These are phyloP conservation scores for Nymphalis io DNA, from an alignment of 1,140 invertebrate species.

Conservation along the genomic window DNA sequence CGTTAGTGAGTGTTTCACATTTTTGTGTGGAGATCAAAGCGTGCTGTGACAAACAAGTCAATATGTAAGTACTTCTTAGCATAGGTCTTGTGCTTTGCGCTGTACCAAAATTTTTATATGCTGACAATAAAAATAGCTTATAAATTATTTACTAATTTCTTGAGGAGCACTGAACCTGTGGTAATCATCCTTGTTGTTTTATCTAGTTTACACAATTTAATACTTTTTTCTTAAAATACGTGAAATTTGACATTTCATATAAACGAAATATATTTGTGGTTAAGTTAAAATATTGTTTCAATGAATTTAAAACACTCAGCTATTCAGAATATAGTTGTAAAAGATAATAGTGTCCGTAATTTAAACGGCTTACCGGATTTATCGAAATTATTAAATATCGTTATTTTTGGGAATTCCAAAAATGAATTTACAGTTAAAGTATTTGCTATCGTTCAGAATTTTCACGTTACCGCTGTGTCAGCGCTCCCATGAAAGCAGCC, in stretches of 20 bases:
- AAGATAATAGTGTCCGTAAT: not conserved
- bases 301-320: not conserved
- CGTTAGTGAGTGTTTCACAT: constrained; percentile 48
- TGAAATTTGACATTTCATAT: not conserved
- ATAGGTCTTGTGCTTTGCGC: constrained; percentile 62
- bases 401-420: not conserved
- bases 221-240: not conserved
- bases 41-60: constrained; percentile 76
- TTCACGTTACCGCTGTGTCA: constrained; percentile 32
- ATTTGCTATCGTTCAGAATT: constrained; percentile 18
- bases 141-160: constrained; percentile 27
- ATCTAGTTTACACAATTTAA: not conserved
- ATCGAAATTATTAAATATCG: not conserved
- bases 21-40: constrained; percentile 57
- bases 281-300: not conserved
- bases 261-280: not conserved
- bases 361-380: not conserved
- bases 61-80: constrained; percentile 63
- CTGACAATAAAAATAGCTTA: constrained; percentile 64
- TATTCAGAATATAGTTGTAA: not conserved
- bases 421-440: constrained; percentile 15
- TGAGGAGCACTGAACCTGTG: constrained; percentile 18
- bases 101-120: constrained; percentile 56
- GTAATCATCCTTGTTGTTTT: not conserved
- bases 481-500: constrained; percentile 41